These are phyloP conservation scores for Teinopalpus imperialis DNA, from an alignment of 2,888 invertebrate species.

Conservation along the genomic window DNA sequence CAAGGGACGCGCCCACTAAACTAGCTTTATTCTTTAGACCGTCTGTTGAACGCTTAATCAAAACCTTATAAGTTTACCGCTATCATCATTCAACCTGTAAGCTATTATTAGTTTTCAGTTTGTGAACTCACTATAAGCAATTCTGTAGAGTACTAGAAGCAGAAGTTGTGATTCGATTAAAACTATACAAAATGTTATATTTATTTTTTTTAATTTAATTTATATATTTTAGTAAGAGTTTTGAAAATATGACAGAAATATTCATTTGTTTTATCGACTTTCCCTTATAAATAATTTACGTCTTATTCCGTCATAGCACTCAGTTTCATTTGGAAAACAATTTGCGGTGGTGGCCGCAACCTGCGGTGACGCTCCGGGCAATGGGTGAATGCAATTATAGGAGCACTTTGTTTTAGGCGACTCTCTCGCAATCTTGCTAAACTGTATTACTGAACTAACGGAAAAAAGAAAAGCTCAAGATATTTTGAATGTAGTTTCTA, in stretches of 20 bases:
- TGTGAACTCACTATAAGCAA: slow-evolving; percentile 1
- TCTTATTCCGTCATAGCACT: slow-evolving; percentile 17
- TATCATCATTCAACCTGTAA: slow-evolving; percentile 9
- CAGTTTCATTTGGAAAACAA: slow-evolving; percentile 29
- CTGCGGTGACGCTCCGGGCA: slow-evolving; percentile 34
- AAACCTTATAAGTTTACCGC: slow-evolving; percentile 1
- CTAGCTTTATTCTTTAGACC: too few species aligned
- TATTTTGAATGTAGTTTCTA: too few species aligned
- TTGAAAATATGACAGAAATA: too few species aligned
- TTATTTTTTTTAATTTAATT: too few species aligned
- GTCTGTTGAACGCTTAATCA: too few species aligned
- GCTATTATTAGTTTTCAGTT: slow-evolving; percentile 18
- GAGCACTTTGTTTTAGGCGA: slow-evolving; percentile 46
- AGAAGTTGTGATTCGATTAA: slow-evolving; percentile 18
- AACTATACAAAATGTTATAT: slow-evolving; percentile 4
- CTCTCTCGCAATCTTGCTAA: slow-evolving; percentile 11
- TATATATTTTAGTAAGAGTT: too few species aligned
- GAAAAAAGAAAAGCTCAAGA: not conserved
- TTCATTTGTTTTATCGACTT: not conserved
- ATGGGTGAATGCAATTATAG: slow-evolving; percentile 58
- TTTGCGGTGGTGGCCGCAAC: slow-evolving; percentile 30
- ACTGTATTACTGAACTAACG: slow-evolving; percentile 2
- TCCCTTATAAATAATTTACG: not conserved
- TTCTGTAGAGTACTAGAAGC: not conserved
- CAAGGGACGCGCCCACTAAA: too few species aligned